Percentiles rank a stretch among this genome's conserved stretches.
phyloP scores from a whole-genome alignment of 2,888 invertebrate genomes.

The Yponomeuta evonymella region DNA sequence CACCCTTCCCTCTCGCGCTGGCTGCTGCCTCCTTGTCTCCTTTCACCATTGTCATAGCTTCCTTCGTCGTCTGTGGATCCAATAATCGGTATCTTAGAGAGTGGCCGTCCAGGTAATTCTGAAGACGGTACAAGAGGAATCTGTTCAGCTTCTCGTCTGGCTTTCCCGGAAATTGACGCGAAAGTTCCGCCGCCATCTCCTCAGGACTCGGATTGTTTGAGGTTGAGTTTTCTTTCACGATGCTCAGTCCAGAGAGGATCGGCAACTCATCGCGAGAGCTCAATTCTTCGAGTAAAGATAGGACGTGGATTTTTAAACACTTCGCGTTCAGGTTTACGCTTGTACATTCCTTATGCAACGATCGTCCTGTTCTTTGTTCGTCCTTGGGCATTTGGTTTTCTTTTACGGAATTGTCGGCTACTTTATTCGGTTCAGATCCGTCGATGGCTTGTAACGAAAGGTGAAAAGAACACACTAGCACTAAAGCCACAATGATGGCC shows the following conservation, averaged over 20 bases:
- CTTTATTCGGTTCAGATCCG: slow-evolving; percentile 41
- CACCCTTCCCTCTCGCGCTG: slow-evolving; percentile 59
- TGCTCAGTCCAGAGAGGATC: slow-evolving; percentile 84
- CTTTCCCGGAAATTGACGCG: slow-evolving; percentile 85
- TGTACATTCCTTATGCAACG: slow-evolving; percentile 57
- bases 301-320: slow-evolving; percentile 86
- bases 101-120: slow-evolving; percentile 83
- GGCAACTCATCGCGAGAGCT: slow-evolving; percentile 82
- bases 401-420: slow-evolving; percentile 28
- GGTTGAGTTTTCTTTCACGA: slow-evolving; percentile 79
- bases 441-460: slow-evolving; percentile 44
- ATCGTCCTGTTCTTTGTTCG: slow-evolving; percentile 51
- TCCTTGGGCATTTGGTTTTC: slow-evolving; percentile 31
- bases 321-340: slow-evolving; percentile 75
- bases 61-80: slow-evolving; percentile 77
- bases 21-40: slow-evolving; percentile 56
- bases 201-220: slow-evolving; percentile 70
- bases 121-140: slow-evolving; percentile 80
- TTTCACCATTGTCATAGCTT: slow-evolving; percentile 68
- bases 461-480: slow-evolving; percentile 40
- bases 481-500: slow-evolving; percentile 32
- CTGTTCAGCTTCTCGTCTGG: slow-evolving; percentile 85
- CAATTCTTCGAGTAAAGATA: slow-evolving; percentile 84
- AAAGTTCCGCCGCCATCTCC: slow-evolving; percentile 80
- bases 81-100: slow-evolving; percentile 82